Percentiles rank a stretch among this genome's conserved stretches.
Conservation (phyloP, 1,140 invertebrate species). For the Drosophila leontia region DNA sequence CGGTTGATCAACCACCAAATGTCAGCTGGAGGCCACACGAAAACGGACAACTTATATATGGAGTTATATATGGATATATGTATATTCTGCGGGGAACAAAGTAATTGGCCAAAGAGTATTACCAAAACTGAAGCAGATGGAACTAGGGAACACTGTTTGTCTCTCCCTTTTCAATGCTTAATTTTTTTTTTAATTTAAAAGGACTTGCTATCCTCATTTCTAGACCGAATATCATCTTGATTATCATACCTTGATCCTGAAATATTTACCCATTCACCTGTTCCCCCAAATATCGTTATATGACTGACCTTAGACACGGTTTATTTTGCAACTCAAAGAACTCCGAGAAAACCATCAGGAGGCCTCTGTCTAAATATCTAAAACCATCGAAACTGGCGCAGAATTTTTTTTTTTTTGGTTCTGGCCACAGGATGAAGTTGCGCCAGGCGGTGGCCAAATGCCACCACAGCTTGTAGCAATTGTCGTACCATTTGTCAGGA, state of each 20-base stretch:
- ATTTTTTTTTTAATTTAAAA: too few relatives aligned
- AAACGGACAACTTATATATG: slow-evolving; percentile 21
- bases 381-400: slow-evolving; percentile 31
- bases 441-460: slow-evolving; percentile 68
- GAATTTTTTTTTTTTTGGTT: background rate
- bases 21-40: slow-evolving; percentile 43
- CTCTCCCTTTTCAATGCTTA: background rate
- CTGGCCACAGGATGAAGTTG: slow-evolving; percentile 22
- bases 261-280: background rate
- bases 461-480: slow-evolving; percentile 84
- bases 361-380: slow-evolving; percentile 10
- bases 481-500: slow-evolving; percentile 85
- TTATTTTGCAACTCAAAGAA: background rate
- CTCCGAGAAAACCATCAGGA: background rate
- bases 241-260: background rate
- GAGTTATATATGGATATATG: background rate
- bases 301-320: slow-evolving; percentile 9
- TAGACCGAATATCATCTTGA: background rate
- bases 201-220: background rate
- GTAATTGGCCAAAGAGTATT: slow-evolving; percentile 21
- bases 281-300: background rate
- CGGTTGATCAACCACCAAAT: slow-evolving; percentile 70
- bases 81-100: background rate
- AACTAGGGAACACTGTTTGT: background rate
- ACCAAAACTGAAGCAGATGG: background rate